Percentiles rank a stretch among this genome's conserved stretches.
Evolutionary conservation across 2,888 invertebrate species (phyloP).

Genomic region (Polyommatus iphigenia): DNA sequence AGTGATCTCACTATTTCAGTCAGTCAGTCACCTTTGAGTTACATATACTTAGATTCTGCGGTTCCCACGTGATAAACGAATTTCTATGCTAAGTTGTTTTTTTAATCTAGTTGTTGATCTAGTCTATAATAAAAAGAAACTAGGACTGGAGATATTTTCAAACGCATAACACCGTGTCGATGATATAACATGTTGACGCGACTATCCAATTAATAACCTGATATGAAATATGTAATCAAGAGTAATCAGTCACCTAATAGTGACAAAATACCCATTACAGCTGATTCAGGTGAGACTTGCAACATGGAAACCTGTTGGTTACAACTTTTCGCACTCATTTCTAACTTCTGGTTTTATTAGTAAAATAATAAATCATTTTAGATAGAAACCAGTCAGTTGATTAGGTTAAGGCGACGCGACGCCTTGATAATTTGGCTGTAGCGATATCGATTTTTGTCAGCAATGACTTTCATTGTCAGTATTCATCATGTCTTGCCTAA

Average conservation of each 20-base stretch:
- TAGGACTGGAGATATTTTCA: neutral
- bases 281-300: neutral
- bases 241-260: constrained; percentile 13
- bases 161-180: neutral
- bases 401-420: neutral
- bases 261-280: constrained; percentile 9
- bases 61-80: too few species aligned
- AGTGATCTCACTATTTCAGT: too few species aligned
- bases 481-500: too few species aligned
- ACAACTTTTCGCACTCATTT: neutral
- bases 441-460: too few species aligned
- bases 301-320: constrained; percentile 19
- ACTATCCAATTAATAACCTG: constrained; percentile 4
- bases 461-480: constrained; percentile 25
- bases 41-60: too few species aligned
- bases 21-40: too few species aligned
- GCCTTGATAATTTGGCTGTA: too few species aligned
- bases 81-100: too few species aligned
- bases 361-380: neutral
- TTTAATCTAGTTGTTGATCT: too few species aligned
- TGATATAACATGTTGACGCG: constrained; percentile 6
- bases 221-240: constrained; percentile 15
- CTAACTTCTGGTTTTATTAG: neutral
- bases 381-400: too few species aligned
- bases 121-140: too few species aligned